Evolutionary conservation across 1,140 invertebrate species (phyloP), one percentile per base, ranked within the genome.

Genomic region (Drosophila fuyamai): DNA sequence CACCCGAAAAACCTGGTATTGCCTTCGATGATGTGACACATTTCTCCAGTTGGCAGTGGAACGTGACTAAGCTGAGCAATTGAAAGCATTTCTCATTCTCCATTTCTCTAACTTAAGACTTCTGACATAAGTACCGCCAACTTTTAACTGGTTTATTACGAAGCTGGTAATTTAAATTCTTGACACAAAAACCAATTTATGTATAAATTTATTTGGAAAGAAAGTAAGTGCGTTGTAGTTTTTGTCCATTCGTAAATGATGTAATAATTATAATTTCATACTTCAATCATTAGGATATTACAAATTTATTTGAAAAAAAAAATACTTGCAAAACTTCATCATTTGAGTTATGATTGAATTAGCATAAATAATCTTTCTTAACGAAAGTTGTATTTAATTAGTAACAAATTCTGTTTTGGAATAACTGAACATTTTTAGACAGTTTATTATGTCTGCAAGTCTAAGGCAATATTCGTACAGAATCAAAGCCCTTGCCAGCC

Each of bases 11-110:
- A 44, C 29, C 7, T 35, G 54, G 18, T 68, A 35, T 4, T 36
- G 60, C 29, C 47, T 18, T 32, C n/a, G 65, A 76, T 85, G 83
- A 88, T 82, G 82, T 68, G 82, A 88, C 83, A 79, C 35, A 54
- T 60, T 60, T 51, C 55, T 57, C 29, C 13, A 14, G 32, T 36
- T 53, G 54, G 16, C 55, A 57, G 18, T 70, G 63, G 59, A 61
- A 81, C 59, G 79, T 81, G 79, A 81, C 77, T 46, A 60, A 63
- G 27, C 36, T 43, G 38, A 63, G 63, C 47, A 67, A 67, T 54
- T 41, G 56, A 38, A 55, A 62, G 29, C 36, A 47, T 60, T 53
- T 59, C 48, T 55, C 40, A 35, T 35, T 51, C 29, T 16, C 48
- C 48, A 51, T 51, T 51, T 59, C 68, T 48, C 48, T 23, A 12